These are phyloP conservation scores for Lithosia quadra DNA, from an alignment of 2,888 invertebrate species.

Conservation along the genomic window DNA sequence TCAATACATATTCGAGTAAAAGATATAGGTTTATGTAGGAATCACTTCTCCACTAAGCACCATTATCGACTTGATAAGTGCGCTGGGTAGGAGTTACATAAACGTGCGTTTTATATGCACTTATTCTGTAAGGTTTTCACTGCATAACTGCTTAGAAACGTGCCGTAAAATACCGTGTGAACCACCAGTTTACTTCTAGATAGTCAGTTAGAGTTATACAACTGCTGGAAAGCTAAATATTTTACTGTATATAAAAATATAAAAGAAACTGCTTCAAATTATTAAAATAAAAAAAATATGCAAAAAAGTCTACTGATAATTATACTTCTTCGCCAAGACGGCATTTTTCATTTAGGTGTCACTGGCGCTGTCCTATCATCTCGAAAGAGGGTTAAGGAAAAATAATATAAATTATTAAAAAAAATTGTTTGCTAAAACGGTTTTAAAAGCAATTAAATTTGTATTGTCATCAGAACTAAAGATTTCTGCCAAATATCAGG, in stretches of 20 bases:
- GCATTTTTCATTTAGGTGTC: conserved; percentile 24
- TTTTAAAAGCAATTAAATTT: too few species aligned
- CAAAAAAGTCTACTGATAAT: neutral
- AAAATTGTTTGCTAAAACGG: too few species aligned
- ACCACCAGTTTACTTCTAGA: too few species aligned
- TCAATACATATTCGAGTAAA: neutral
- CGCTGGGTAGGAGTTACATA: neutral
- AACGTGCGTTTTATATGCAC: neutral
- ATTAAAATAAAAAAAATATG: neutral
- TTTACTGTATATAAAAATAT: neutral
- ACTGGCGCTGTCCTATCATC: neutral
- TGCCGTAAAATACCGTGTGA: too few species aligned
- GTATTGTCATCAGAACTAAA: too few species aligned
- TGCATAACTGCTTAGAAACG: neutral
- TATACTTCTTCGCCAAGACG: conserved; percentile 26
- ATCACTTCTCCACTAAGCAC: too few species aligned
- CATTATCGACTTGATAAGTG: too few species aligned
- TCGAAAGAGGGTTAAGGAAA: neutral
- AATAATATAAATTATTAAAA: too few species aligned
- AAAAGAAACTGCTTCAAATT: neutral
- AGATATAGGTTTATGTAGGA: too few species aligned
- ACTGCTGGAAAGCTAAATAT: neutral
- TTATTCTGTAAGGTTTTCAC: neutral
- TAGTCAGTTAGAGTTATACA: neutral
- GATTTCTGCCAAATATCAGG: too few species aligned